Conservation (phyloP, 2,797 vertebrate genomes). For the Microctenopoma stevenorrisi region DNA sequence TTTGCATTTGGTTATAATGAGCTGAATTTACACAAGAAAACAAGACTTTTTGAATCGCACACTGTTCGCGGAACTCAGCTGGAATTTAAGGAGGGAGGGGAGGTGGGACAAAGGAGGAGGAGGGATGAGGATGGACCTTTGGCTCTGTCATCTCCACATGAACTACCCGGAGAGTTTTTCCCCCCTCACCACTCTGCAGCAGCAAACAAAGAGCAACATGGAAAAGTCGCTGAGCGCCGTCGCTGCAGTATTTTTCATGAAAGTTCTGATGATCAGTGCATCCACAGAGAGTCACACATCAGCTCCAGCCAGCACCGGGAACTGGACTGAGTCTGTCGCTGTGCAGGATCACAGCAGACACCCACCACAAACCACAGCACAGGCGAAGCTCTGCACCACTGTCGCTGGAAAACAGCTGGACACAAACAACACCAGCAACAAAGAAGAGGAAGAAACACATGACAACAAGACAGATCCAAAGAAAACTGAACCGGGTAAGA, state of each 20-base stretch:
- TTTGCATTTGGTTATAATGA: too few species aligned
- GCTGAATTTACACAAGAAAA: too few species aligned
- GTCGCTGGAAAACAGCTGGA: slow-evolving; percentile 22
- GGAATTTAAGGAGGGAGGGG: slow-evolving; percentile 40
- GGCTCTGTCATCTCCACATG: slow-evolving; percentile 56
- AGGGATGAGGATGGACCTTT: slow-evolving; percentile 54
- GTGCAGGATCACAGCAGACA: slow-evolving; percentile 28
- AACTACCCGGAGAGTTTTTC: slow-evolving; percentile 21
- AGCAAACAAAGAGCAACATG: slow-evolving; percentile 66
- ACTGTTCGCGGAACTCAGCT: slow-evolving; percentile 11
- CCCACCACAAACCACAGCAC: slow-evolving; percentile 25
- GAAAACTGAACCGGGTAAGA: slow-evolving; percentile 58
- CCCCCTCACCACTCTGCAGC: slow-evolving; percentile 38
- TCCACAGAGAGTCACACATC: slow-evolving; percentile 7
- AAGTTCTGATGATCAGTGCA: slow-evolving; percentile 25
- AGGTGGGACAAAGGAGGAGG: slow-evolving; percentile 49
- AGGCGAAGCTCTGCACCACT: slow-evolving; percentile 7
- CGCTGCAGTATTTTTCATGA: slow-evolving; percentile 56
- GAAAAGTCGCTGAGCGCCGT: slow-evolving; percentile 55
- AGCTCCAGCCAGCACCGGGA: neutral
- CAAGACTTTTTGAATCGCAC: slow-evolving; percentile 20
- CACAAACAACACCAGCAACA: slow-evolving; percentile 9
- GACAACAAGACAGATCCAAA: slow-evolving; percentile 23
- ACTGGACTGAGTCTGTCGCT: slow-evolving; percentile 27
- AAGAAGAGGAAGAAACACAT: slow-evolving; percentile 14